These are phyloP conservation scores for Glandiceps talaboti DNA, from an alignment of 53 echinoderm and acorn worm species.

Conservation along the genomic window DNA sequence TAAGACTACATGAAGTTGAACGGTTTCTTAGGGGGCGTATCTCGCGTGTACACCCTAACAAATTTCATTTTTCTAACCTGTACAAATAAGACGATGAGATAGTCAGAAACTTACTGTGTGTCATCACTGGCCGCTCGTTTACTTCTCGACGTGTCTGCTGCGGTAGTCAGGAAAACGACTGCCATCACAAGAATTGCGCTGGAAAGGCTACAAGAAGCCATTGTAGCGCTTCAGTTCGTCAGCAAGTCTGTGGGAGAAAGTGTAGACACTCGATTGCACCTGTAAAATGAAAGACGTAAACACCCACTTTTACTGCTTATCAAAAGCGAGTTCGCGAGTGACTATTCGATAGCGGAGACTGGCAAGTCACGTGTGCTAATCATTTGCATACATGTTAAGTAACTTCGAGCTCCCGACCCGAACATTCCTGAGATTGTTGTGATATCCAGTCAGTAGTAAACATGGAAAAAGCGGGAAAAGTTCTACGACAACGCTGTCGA, in stretches of 20 bases:
- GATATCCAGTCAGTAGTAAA: background rate
- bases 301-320: background rate
- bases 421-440: background rate
- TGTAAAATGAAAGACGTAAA: too few relatives aligned
- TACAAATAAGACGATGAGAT: background rate
- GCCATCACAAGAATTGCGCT: background rate
- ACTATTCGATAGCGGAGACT: background rate
- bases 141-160: background rate
- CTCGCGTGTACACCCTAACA: background rate
- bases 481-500: too few relatives aligned
- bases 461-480: too few relatives aligned
- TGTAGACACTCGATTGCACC: background rate
- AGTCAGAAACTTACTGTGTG: background rate
- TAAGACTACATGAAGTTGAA: too few relatives aligned
- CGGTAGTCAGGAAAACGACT: background rate
- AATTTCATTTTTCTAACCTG: background rate
- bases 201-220: background rate
- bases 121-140: background rate
- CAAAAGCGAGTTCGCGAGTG: background rate
- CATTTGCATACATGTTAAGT: background rate
- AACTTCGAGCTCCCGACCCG: background rate
- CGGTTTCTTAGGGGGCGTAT: background rate
- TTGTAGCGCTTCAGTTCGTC: background rate
- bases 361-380: background rate
- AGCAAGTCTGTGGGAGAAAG: background rate